A percentile compares a stretch with the other conserved stretches of the same genome.
Conservation (phyloP, 30 jellyfish, hydroid and myxozoan genomes). For the Pelagia noctiluca region DNA sequence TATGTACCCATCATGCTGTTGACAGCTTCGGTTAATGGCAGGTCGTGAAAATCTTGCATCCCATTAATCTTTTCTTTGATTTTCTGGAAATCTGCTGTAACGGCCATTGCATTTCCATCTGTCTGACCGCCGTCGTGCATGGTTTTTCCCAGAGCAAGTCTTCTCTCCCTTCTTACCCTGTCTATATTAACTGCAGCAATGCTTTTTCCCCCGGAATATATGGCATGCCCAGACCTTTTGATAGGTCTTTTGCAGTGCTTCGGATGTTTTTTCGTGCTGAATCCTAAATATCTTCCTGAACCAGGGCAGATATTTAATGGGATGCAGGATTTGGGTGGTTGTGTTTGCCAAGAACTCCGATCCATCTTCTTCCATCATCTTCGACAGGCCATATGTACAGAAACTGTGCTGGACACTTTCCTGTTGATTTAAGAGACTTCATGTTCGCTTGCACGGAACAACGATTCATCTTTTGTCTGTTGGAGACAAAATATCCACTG, state of each 20-base stretch:
- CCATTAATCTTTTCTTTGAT: neutral
- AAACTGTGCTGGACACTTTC: neutral
- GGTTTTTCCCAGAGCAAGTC: neutral
- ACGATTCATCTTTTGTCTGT: neutral
- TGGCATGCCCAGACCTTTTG: neutral
- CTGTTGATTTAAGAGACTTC: neutral
- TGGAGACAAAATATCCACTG: neutral
- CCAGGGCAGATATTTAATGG: no score
- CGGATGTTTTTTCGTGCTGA: no score
- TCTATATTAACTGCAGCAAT: neutral
- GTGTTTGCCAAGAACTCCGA: neutral
- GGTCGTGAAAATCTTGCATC: neutral
- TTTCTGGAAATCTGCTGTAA: neutral
- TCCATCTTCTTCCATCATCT: neutral
- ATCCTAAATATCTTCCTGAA: no score
- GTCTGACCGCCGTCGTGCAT: neutral
- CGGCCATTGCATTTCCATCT: constrained; percentile 1
- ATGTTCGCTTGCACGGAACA: neutral
- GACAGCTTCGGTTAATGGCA: neutral
- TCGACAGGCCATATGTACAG: neutral
- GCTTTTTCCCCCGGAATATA: neutral
- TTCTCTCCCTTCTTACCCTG: neutral
- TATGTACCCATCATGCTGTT: neutral
- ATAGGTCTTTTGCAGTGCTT: no score
- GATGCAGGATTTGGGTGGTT: neutral